Conservation (phyloP, 2,113 vertebrate genomes). For the Heloderma charlesbogerti region DNA sequence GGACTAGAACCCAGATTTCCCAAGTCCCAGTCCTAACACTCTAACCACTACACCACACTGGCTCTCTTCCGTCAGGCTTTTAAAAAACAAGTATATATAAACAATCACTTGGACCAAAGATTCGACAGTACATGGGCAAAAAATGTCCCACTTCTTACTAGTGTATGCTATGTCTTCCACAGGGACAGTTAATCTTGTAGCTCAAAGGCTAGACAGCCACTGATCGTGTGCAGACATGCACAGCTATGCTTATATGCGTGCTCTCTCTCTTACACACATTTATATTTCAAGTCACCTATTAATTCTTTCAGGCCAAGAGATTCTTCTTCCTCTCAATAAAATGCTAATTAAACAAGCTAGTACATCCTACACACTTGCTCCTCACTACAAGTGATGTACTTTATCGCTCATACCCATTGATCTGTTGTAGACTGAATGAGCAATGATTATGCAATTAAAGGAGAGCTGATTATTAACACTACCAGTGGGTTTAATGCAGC, state of each 20-base stretch:
- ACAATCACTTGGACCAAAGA: background rate
- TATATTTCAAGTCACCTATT: conserved; percentile 13
- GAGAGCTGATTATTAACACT: conserved; percentile 45
- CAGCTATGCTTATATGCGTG: background rate
- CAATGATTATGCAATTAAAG: conserved; percentile 53
- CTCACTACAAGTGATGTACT: conserved; percentile 47
- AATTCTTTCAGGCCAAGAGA: conserved; percentile 52
- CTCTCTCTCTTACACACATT: background rate
- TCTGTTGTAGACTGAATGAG: conserved; percentile 57
- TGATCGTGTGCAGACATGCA: background rate
- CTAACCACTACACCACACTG: too few species aligned
- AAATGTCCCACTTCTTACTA: background rate
- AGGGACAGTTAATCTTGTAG: background rate
- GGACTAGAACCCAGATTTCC: too few species aligned
- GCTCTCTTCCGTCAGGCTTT: background rate
- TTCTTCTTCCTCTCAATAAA: conserved; percentile 46
- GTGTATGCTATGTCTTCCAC: background rate
- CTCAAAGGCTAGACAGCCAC: background rate
- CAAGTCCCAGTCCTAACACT: too few species aligned
- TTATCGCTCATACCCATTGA: conserved; percentile 49
- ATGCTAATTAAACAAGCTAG: conserved; percentile 32
- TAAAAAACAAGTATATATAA: background rate
- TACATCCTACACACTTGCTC: conserved; percentile 44
- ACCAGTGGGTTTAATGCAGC: background rate
- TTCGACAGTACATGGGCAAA: background rate